Base-by-base conservation (phyloP, 1,140 invertebrate species). In the Pachypeltis micranthus region DNA sequence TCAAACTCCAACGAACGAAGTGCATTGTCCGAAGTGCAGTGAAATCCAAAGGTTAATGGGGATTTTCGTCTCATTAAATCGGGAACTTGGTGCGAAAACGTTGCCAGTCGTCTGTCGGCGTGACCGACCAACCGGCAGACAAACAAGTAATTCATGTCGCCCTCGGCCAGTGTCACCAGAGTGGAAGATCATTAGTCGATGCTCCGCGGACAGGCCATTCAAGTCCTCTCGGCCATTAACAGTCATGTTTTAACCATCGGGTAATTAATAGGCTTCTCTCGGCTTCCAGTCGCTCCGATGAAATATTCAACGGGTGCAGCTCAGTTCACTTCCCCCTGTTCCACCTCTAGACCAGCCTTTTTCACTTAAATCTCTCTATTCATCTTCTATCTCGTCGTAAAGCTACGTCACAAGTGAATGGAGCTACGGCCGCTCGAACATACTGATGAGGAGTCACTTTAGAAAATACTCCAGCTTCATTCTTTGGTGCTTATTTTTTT, bases 321-420 rank as follows among this genome's bases (percentile, higher is more conserved):
- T 14, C 34, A 55, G 51, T 55, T 24, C 10, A 25, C 21, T 23
- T 58, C 28, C 56, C 28, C 23, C 26, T 58, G 12, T n/a, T 44
- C 31, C 19, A 44, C 44, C 61, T 29, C 61, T 55, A 16, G 19
- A 26, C 23, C 27, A 34, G 61, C 55, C 62, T 63, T 63, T 63
- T 63, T 63, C 44, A 55, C 63, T 64, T 64, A 64, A 64, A 64
- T 64, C 63, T 64, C 63, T 64, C 63, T 64, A 64, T 64, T 64
- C 63, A 64, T 64, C 63, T 64, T 59, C 62, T 44, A 25, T 27
- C 24, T 27, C n/a, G 56, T 16, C 24, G 56, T 26, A 58, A 21
- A 44, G 59, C 59, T 44, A 61, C 59, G 59, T 44, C 34, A 61
- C 34, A 51, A 61, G 34, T 59, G 51, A 51, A 63, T 47, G 44